phyloP scores from a whole-genome alignment of 2,888 invertebrate species.

The Chrysina gloriosa region DNA sequence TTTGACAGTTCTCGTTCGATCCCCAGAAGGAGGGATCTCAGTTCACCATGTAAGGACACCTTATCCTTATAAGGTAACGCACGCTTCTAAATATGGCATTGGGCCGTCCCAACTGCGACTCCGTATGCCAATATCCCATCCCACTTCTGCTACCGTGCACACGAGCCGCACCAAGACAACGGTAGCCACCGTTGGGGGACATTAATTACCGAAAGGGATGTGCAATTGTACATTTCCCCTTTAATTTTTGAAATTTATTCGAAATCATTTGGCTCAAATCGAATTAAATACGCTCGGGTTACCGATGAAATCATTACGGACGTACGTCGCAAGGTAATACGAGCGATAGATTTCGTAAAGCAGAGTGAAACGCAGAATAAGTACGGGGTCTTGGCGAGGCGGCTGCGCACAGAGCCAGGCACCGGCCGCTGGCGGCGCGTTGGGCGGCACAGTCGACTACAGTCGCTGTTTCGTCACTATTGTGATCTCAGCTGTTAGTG shows the following conservation, averaged over 20 bases:
- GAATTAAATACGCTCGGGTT: slow-evolving; percentile 59
- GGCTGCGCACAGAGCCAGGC: slow-evolving; percentile 58
- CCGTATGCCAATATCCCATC: slow-evolving; percentile 64
- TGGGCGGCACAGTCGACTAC: slow-evolving; percentile 65
- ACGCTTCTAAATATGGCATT: slow-evolving; percentile 85
- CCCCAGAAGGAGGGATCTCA: slow-evolving; percentile 77
- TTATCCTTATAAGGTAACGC: slow-evolving; percentile 85
- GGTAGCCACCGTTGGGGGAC: slow-evolving; percentile 41
- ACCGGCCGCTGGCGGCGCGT: slow-evolving; percentile 61
- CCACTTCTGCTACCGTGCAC: slow-evolving; percentile 50
- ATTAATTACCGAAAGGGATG: slow-evolving; percentile 32
- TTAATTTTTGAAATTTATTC: slow-evolving; percentile 45
- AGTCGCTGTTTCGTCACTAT: slow-evolving; percentile 49
- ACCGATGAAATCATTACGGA: slow-evolving; percentile 46
- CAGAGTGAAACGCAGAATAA: slow-evolving; percentile 51
- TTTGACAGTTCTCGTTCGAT: slow-evolving; percentile 50
- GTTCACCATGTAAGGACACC: slow-evolving; percentile 83
- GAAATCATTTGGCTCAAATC: slow-evolving; percentile 56
- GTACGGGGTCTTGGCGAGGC: slow-evolving; percentile 55
- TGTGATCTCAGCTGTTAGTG: slow-evolving; percentile 63
- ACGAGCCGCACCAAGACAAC: slow-evolving; percentile 39
- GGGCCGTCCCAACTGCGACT: slow-evolving; percentile 72
- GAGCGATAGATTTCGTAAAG: slow-evolving; percentile 33
- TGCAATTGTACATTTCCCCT: slow-evolving; percentile 18
- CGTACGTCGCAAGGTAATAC: slow-evolving; percentile 47